These are phyloP conservation scores for Haliclona indistincta DNA, from an alignment of 37 sponge, comb jelly and placozoan species.

Conservation along the genomic window DNA sequence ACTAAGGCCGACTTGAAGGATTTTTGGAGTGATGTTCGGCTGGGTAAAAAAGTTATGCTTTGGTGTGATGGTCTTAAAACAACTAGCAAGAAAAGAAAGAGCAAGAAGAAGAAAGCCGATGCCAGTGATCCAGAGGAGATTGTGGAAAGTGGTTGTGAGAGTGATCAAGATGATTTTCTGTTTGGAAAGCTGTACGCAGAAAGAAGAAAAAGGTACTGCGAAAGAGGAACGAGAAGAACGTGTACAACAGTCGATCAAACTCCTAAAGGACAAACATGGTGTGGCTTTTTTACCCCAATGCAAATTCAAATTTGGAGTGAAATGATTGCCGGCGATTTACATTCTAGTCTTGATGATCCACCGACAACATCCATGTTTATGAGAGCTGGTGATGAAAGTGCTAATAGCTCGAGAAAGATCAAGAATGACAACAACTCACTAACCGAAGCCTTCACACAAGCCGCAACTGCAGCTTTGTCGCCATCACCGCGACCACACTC, in stretches of 20 bases:
- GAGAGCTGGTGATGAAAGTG: slow-evolving; percentile 9
- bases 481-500: background rate
- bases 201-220: background rate
- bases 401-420: background rate
- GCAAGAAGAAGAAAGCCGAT: background rate
- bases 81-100: background rate
- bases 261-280: slow-evolving; percentile 14
- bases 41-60: background rate
- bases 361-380: slow-evolving; percentile 13
- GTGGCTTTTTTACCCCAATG: slow-evolving; percentile 17
- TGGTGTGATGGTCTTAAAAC: slow-evolving; percentile 23
- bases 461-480: background rate
- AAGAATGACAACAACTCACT: too few species aligned
- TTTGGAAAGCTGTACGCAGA: background rate
- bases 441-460: background rate
- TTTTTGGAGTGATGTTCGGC: slow-evolving; percentile 4
- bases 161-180: too few species aligned
- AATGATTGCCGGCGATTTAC: slow-evolving; percentile 9
- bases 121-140: background rate
- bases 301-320: slow-evolving; percentile 8
- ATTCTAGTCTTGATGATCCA: slow-evolving; percentile 8
- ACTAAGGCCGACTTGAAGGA: slow-evolving; percentile 1
- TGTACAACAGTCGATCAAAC: background rate
- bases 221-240: background rate
- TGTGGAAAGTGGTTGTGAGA: too few species aligned